Conservation (phyloP, 2,888 invertebrate genomes). For the Epicampocera succincta region DNA sequence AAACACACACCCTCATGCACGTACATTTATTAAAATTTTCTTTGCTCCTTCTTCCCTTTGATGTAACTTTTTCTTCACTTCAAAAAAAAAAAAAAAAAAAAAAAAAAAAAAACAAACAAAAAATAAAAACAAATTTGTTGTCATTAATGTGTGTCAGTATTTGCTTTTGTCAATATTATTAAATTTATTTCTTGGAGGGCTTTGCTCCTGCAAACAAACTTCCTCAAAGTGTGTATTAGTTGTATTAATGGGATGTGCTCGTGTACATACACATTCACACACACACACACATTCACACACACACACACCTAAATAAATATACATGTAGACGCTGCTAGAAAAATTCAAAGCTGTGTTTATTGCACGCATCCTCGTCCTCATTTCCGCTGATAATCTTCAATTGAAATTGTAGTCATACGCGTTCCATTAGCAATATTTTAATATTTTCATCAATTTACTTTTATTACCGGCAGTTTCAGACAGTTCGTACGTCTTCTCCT, state of each 20-base stretch:
- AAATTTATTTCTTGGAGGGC: constrained; percentile 2
- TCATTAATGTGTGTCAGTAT: background rate
- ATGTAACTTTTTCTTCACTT: background rate
- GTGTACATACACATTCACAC: background rate
- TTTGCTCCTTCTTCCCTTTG: background rate
- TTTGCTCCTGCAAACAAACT: background rate
- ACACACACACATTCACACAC: background rate
- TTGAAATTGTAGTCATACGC: constrained; percentile 13
- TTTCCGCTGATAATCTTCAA: constrained; percentile 29
- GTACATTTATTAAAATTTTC: background rate
- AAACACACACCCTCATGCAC: background rate
- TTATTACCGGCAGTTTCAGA: constrained; percentile 35
- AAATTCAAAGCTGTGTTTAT: constrained; percentile 10
- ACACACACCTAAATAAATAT: no score
- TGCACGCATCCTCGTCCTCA: background rate
- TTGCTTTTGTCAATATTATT: constrained; percentile 17
- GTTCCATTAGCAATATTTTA: constrained; percentile 37
- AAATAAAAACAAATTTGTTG: background rate
- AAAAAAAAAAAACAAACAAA: no score
- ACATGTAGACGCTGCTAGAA: background rate
- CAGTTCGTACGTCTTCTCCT: background rate
- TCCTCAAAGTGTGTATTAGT: background rate
- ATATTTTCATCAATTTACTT: constrained; percentile 40
- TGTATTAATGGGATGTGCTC: constrained; percentile 11
- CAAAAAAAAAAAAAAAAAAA: no score